phyloP scores from a whole-genome alignment of 1,140 invertebrate genomes.

The Patella vulgata region DNA sequence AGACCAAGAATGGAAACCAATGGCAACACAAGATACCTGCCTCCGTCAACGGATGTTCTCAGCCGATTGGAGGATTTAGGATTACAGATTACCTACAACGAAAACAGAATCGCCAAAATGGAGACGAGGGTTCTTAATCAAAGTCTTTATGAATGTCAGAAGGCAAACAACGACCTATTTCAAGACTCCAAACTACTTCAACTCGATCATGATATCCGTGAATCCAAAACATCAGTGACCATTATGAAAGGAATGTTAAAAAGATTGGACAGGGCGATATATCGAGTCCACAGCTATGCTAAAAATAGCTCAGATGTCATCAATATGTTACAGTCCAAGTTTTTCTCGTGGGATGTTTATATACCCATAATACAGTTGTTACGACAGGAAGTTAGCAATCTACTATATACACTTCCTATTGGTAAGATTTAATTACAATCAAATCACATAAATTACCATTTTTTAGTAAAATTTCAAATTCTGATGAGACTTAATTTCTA shows the following conservation, averaged over 20 bases:
- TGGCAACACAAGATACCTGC: slow-evolving; percentile 2
- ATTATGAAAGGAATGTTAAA: slow-evolving; percentile 40
- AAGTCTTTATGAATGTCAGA: slow-evolving; percentile 45
- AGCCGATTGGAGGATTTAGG: slow-evolving; percentile 43
- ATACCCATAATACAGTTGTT: slow-evolving; percentile 35
- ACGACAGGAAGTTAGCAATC: slow-evolving; percentile 48
- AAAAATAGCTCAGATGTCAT: slow-evolving; percentile 35
- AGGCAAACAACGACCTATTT: slow-evolving; percentile 43
- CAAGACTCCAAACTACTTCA: slow-evolving; percentile 44
- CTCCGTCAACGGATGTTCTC: slow-evolving; percentile 10
- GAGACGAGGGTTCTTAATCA: slow-evolving; percentile 54
- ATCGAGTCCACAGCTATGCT: slow-evolving; percentile 27
- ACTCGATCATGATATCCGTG: slow-evolving; percentile 36
- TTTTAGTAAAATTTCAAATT: no score
- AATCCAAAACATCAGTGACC: slow-evolving; percentile 23
- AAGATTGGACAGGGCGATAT: slow-evolving; percentile 39
- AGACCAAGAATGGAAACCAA: neutral
- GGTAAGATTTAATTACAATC: no score
- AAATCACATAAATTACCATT: no score
- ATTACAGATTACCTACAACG: slow-evolving; percentile 47
- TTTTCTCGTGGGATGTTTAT: slow-evolving; percentile 11
- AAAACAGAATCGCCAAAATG: slow-evolving; percentile 50
- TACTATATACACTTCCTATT: slow-evolving; percentile 46
- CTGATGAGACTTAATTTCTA: no score
- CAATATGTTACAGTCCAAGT: slow-evolving; percentile 11